Base-by-base conservation (phyloP, 2,113 vertebrate species). In the Baryphthengus martii region DNA sequence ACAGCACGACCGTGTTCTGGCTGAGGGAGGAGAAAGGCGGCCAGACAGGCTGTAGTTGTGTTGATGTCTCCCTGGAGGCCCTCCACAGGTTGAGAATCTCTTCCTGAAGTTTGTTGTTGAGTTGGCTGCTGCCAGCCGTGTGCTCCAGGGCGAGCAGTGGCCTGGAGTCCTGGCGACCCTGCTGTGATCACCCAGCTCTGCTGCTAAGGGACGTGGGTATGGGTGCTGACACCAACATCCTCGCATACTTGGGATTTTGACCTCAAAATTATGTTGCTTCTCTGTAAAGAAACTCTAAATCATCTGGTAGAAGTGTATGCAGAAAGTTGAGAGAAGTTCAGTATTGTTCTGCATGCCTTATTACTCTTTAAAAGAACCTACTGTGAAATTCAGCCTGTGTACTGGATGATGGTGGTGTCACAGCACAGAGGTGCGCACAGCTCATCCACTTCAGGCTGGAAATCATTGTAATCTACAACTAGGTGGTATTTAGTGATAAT, bases 131-230 rank as follows among this genome's bases (percentile, higher is more conserved):
- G 56, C 63, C 40, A 40, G 68, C 19, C 17, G 7, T 3, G 20
- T 19, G 45, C 75, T 42, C 6, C 19, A 42, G 21, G 23, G 63
- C 0, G 17, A 59, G 25, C 44, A 5, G 29, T 24, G 55, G 17
- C 47, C 40, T 35, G 53, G 61, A 23, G 55, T 33, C 18, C 52
- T 42, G 31, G 59, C 24, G 35, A 15, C 40, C 61, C 23, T 5
- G 37, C n/a, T 23, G 45, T 5, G 15, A 49, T 56, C 50, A 13
- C 28, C 26, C 16, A 12, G 28, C 58, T 58, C 50, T 66, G 45
- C 20, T 0, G 1, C 18, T 8, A 2, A 29, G 19, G 37, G 53
- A 49, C 13, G 37, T 45, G 18, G 5, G 7, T 18, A 17, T 7
- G 19, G 40, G 68, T 71, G 50, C 42, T 26, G 12, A 13, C 17